Conservation (phyloP, 2,888 invertebrate species). For the Eremobia ochroleuca region DNA sequence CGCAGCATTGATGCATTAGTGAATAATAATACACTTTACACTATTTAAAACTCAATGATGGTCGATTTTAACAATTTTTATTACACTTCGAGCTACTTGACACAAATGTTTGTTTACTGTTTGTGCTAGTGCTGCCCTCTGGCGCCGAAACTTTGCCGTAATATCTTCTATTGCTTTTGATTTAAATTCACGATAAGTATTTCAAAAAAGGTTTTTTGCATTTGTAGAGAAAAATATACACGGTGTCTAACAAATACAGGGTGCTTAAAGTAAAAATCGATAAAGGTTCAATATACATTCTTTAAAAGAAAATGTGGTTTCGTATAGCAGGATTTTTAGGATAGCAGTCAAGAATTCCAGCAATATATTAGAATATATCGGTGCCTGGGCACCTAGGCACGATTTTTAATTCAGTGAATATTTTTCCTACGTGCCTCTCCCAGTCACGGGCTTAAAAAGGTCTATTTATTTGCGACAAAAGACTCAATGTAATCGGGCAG, state of each 20-base stretch:
- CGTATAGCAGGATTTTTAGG: too few species aligned
- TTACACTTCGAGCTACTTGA: too few species aligned
- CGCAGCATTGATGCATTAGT: too few species aligned
- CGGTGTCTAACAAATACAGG: neutral
- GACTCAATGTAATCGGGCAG: conserved; percentile 11
- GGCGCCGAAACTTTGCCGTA: too few species aligned
- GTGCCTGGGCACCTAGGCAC: neutral
- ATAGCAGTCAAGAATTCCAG: conserved; percentile 3
- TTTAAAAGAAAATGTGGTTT: neutral
- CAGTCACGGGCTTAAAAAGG: conserved; percentile 24
- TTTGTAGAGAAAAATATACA: neutral
- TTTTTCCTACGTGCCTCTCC: neutral
- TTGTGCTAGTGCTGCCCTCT: too few species aligned
- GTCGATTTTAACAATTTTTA: too few species aligned
- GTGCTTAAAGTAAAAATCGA: neutral
- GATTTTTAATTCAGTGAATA: conserved; percentile 44
- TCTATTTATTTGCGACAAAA: conserved; percentile 41
- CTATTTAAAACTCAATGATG: too few species aligned
- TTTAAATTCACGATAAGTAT: conserved; percentile 1
- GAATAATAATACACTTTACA: too few species aligned
- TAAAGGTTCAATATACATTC: conserved; percentile 3
- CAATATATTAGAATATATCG: conserved; percentile 10
- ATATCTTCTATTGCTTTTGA: too few species aligned
- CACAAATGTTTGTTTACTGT: too few species aligned
- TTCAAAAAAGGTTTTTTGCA: neutral